Percentiles rank a stretch among this genome's conserved stretches.
phyloP scores from a whole-genome alignment of 2,888 invertebrate species.

The Harmothoe impar region DNA sequence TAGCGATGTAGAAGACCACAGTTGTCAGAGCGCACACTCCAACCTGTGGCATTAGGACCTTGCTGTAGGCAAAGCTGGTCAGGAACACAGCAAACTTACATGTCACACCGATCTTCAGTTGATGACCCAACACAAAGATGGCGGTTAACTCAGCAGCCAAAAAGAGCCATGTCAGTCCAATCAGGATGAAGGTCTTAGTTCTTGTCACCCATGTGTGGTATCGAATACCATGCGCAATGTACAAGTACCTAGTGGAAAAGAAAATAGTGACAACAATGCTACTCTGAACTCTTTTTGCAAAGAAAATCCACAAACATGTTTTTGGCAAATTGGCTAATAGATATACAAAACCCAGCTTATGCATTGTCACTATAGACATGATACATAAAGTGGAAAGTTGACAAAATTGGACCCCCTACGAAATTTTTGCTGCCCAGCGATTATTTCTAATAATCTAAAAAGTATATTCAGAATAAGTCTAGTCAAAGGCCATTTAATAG shows the following conservation, averaged over 20 bases:
- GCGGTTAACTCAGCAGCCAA: background rate
- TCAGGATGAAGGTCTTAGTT: background rate
- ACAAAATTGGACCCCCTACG: too few species aligned
- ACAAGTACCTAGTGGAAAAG: background rate
- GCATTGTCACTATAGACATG: too few species aligned
- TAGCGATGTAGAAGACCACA: background rate
- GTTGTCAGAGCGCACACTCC: background rate
- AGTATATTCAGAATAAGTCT: too few species aligned
- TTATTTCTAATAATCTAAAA: too few species aligned
- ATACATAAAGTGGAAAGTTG: too few species aligned
- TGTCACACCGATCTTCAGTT: background rate
- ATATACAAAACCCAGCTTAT: too few species aligned
- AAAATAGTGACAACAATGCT: too few species aligned
- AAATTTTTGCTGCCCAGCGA: too few species aligned
- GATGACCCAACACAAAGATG: background rate
- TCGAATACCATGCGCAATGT: background rate
- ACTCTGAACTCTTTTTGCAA: too few species aligned
- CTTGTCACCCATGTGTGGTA: background rate
- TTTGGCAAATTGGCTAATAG: too few species aligned
- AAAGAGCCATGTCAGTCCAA: background rate
- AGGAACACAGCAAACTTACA: background rate
- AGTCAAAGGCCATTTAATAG: too few species aligned
- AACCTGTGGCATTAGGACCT: background rate
- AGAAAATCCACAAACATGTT: too few species aligned
- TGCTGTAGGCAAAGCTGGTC: background rate